Conservation (phyloP, 2,113 vertebrate genomes). For the Lycocorax pyrrhopterus region DNA sequence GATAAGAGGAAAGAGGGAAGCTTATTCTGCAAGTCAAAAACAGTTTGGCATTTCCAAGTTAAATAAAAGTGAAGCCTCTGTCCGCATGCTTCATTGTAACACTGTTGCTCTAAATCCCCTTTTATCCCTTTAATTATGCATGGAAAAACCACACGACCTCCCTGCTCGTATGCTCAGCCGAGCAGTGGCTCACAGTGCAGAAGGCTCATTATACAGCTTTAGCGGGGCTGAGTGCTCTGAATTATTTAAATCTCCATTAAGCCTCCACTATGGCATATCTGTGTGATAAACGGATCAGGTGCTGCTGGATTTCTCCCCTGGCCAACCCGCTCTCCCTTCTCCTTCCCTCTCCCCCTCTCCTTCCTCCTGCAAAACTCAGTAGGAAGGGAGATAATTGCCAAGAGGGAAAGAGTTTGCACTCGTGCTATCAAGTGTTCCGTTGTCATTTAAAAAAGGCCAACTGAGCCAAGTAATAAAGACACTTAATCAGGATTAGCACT, state of each 20-base stretch:
- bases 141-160: constrained; percentile 74
- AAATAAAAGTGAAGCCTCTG: constrained; percentile 18
- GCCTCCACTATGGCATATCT: constrained; percentile 72
- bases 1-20: neutral
- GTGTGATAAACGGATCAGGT: constrained; percentile 76
- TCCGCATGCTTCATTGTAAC: constrained; percentile 63
- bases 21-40: constrained; percentile 40
- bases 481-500: constrained; percentile 52
- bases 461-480: constrained; percentile 63
- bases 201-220: constrained; percentile 82
- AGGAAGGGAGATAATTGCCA: constrained; percentile 55
- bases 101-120: constrained; percentile 55
- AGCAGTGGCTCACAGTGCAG: constrained; percentile 34
- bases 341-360: neutral
- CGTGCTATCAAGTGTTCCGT: neutral
- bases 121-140: constrained; percentile 80
- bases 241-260: constrained; percentile 90
- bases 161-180: constrained; percentile 17
- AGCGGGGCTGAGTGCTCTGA: constrained; percentile 78
- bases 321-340: neutral
- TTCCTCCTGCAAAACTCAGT: constrained; percentile 52
- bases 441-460: constrained; percentile 57
- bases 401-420: constrained; percentile 22
- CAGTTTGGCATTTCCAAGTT: constrained; percentile 44
- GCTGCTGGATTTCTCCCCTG: constrained; percentile 39